Base-by-base conservation (phyloP, 30 jellyfish, hydroid and myxozoan species). In the Cassiopea xamachana region DNA sequence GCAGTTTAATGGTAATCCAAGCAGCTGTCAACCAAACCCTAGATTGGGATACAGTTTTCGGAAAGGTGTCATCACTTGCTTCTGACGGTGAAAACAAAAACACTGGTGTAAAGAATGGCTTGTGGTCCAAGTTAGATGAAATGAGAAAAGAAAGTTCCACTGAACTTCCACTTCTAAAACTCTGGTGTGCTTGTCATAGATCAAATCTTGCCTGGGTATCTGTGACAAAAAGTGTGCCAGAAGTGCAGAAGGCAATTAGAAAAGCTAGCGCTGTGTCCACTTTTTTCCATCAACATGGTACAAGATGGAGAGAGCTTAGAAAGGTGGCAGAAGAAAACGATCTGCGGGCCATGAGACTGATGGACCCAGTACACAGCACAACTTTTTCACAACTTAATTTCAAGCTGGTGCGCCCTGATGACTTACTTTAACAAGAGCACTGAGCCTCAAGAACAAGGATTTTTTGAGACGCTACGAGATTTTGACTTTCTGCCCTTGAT, bases 231-330 rank as follows among this genome's bases (percentile, higher is more conserved):
- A 69, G 47, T 69, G 82, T 73, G 59, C 61, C 82, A 73, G 82
- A 73, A 73, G 82, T 73, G 59, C 82, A 73, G 61, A 73, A 73
- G 59, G 82, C 86, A 77, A 77, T 77, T 77, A 77, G 73, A 77
- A 51, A 77, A 77, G 86, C 72, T 77, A 77, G 73, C 60, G 86
- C 86, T 48, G 86, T 77, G 86, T 77, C 73, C 73, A 77, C 86
- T 14, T 77, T 77, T 77, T 77, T 48, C 73, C 86, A 77, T 62
- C 86, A 77, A 45, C 86, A 77, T 77, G 86, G 86, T 50, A 77
- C 86, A 77, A 77, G 86, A 77, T 77, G 86, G 86, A 77, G 86
- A 50, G 86, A 77, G 73, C 86, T 77, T 46, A 77, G 86, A 77
- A 77, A 77, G 73, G 86, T 77, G 86, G 73, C 87, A 4, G 71